Percentiles rank a stretch among this genome's conserved stretches.
These are phyloP conservation scores for Sinhomidia bicolor DNA, from an alignment of 2,888 invertebrate genomes.

Conservation along the genomic window DNA sequence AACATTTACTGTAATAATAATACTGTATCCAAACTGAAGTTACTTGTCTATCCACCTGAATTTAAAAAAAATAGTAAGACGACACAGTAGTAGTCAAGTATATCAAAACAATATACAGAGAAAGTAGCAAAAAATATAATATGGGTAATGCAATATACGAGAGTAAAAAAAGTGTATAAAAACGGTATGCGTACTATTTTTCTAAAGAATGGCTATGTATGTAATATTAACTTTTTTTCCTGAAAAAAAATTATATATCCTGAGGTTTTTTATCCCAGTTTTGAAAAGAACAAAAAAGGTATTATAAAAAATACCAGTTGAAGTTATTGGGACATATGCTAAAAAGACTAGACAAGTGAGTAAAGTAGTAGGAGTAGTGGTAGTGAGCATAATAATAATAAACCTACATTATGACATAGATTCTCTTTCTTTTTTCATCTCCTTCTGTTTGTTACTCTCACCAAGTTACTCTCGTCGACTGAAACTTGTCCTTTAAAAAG, in stretches of 20 bases:
- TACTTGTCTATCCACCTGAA: slow-evolving; percentile 12
- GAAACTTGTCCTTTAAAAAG: background rate
- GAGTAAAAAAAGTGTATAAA: background rate
- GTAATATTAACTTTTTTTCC: background rate
- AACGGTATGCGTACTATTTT: too few species aligned
- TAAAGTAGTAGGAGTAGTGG: too few species aligned
- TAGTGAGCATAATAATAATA: too few species aligned
- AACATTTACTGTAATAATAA: background rate
- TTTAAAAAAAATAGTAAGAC: background rate
- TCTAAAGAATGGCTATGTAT: background rate
- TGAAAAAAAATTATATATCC: slow-evolving; percentile 47
- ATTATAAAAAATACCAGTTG: too few species aligned
- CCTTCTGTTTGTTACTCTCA: too few species aligned
- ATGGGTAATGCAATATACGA: slow-evolving; percentile 36
- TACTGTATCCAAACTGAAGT: background rate
- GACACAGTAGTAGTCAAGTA: background rate
- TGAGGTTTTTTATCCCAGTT: slow-evolving; percentile 50
- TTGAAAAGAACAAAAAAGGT: slow-evolving; percentile 8
- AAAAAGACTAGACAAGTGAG: background rate
- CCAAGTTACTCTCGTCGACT: background rate
- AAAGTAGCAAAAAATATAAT: background rate
- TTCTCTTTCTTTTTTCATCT: too few species aligned
- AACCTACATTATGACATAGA: too few species aligned
- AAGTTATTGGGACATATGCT: slow-evolving; percentile 6
- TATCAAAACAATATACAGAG: too few species aligned